Base-by-base conservation (phyloP, 1,140 invertebrate species). In the Arion vulgaris region DNA sequence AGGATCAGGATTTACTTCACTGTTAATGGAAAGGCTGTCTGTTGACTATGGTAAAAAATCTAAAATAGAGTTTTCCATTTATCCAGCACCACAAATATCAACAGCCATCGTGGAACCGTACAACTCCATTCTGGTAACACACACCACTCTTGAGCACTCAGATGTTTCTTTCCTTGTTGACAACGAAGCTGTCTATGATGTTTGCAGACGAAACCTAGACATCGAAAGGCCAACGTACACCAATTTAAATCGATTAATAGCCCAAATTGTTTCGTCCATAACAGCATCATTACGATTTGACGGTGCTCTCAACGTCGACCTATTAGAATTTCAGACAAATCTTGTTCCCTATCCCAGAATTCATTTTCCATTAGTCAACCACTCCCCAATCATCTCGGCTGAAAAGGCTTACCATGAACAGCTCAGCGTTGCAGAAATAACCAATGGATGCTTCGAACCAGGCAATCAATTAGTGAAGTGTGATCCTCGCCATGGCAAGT, bases 391-490 rank as follows among this genome's bases (percentile, higher is more conserved):
- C 73, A 66, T 66, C 62, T 66, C 62, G 19, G 62, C 62, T 5
- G 62, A 66, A 32, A 66, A 66, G 17, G 62, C 88, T 15, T 85
- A 87, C 79, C 89, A 90, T 77, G 90, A 91, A 85, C 89, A 90
- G 81, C 73, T 89, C 41, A 88, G 86, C 1, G 90, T 97, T 26
- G 94, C 91, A 62, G 95, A 95, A 4, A 95, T 95, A 51, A 90
- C 90, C 68, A 88, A 89, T 45, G 87, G 95, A 23, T 96, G 96
- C 92, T 97, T 97, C 92, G 96, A 97, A 90, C 95, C 96, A 41
- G 94, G 95, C 86, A 97, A 96, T 93, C 96, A 97, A 94, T 96
- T 97, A 96, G 96, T 97, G 32, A 97, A 97, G 92, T 97, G 96
- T 91, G 71, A 72, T 45, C 71, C 71, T 13, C 71, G 71, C 71